Evolutionary conservation across 2,797 vertebrate genomes (phyloP).

Genomic region (Glyptemys insculpta): DNA sequence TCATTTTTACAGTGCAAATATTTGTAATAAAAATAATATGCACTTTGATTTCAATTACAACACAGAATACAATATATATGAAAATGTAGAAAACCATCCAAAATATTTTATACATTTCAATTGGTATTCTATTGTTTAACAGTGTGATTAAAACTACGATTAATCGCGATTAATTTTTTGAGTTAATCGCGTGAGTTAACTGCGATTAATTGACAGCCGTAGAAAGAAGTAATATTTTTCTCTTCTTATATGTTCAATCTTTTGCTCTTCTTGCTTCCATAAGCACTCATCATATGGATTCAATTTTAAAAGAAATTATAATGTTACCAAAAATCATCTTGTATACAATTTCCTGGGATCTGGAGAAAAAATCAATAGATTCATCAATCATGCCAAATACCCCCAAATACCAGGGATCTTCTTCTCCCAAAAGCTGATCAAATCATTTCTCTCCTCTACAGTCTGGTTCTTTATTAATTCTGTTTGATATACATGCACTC

Average conservation of each 20-base stretch:
- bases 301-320: not conserved
- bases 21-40: too few species aligned
- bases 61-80: too few species aligned
- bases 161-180: too few species aligned
- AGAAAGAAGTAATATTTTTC: not conserved
- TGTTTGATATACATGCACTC: not conserved
- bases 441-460: not conserved
- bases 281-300: not conserved
- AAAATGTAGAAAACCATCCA: too few species aligned
- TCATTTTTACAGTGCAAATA: too few species aligned
- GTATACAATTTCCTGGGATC: not conserved
- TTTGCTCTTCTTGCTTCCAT: not conserved
- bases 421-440: not conserved
- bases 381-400: not conserved
- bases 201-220: too few species aligned
- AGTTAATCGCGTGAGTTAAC: too few species aligned
- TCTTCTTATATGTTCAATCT: not conserved
- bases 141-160: too few species aligned
- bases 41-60: too few species aligned
- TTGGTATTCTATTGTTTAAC: too few species aligned
- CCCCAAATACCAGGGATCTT: not conserved
- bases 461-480: not conserved
- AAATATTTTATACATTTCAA: too few species aligned
- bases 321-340: not conserved
- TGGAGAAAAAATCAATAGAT: not conserved